phyloP scores from a whole-genome alignment of 2,888 invertebrate genomes.

The Leptopilina drosophilae region DNA sequence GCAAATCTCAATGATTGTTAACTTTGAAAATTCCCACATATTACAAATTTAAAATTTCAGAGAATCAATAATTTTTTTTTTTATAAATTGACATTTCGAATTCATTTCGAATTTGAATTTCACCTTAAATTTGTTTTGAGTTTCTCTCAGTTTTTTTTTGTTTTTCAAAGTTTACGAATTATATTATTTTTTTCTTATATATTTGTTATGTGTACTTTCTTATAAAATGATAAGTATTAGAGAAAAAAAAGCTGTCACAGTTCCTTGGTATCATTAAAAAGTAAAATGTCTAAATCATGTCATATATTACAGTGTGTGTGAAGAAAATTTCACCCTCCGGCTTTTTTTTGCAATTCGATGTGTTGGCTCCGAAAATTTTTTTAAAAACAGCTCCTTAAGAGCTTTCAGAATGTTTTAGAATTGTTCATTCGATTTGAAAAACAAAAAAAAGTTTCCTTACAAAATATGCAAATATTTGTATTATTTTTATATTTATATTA shows the following conservation, averaged over 20 bases:
- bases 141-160: conserved; percentile 49
- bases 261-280: conserved; percentile 49
- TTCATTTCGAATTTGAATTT: conserved; percentile 53
- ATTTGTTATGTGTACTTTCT: conserved; percentile 39
- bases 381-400: conserved; percentile 57
- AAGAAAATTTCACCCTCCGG: conserved; percentile 57
- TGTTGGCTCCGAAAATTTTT: conserved; percentile 64
- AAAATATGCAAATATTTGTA: too few species aligned
- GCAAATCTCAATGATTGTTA: conserved; percentile 31
- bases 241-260: conserved; percentile 60
- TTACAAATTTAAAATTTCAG: conserved; percentile 21
- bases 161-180: conserved; percentile 58
- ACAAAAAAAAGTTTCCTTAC: conserved; percentile 29
- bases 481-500: too few species aligned
- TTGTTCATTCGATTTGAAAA: conserved; percentile 46
- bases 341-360: conserved; percentile 61
- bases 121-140: conserved; percentile 43
- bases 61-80: not conserved
- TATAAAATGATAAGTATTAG: conserved; percentile 58
- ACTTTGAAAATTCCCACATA: conserved; percentile 11
- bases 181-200: conserved; percentile 44
- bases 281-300: conserved; percentile 59
- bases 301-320: conserved; percentile 71
- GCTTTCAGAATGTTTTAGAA: conserved; percentile 67
- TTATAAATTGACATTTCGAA: conserved; percentile 50